These are phyloP conservation scores for Orientallactaga bullata DNA, from an alignment of 2,113 vertebrate genomes.

Conservation along the genomic window DNA sequence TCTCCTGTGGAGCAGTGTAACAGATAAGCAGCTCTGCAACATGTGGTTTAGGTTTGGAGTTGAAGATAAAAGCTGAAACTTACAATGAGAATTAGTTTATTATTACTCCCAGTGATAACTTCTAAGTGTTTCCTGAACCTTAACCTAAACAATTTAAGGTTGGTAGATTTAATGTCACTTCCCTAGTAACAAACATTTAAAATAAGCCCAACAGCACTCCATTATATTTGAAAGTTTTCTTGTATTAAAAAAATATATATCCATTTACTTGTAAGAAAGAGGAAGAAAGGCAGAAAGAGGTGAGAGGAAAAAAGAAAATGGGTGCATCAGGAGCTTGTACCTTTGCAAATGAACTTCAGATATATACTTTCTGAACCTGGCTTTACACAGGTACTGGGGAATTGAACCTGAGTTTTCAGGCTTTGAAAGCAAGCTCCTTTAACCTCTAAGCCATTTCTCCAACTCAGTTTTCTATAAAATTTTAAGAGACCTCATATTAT, in stretches of 20 bases:
- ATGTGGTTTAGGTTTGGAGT: not conserved
- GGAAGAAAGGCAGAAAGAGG: no score
- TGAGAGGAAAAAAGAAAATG: no score
- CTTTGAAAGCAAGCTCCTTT: no score
- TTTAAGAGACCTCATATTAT: not conserved
- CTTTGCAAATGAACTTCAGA: no score
- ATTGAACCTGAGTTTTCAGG: no score
- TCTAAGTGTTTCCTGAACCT: not conserved
- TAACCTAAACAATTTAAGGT: slow-evolving; percentile 22
- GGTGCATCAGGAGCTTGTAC: no score
- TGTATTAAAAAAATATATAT: not conserved
- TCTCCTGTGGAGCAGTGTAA: slow-evolving; percentile 36
- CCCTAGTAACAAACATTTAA: slow-evolving; percentile 25
- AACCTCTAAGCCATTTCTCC: no score
- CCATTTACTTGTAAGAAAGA: no score
- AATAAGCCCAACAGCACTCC: not conserved
- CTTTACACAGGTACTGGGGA: no score
- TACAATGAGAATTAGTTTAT: not conserved
- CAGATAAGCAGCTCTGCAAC: not conserved
- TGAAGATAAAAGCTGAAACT: slow-evolving; percentile 34
- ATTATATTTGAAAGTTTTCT: slow-evolving; percentile 42
- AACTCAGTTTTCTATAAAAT: not conserved
- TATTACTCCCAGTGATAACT: not conserved
- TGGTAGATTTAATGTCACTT: slow-evolving; percentile 3
- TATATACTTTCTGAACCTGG: no score